phyloP scores from a whole-genome alignment of 2,888 invertebrate species.

The Merodon equestris region DNA sequence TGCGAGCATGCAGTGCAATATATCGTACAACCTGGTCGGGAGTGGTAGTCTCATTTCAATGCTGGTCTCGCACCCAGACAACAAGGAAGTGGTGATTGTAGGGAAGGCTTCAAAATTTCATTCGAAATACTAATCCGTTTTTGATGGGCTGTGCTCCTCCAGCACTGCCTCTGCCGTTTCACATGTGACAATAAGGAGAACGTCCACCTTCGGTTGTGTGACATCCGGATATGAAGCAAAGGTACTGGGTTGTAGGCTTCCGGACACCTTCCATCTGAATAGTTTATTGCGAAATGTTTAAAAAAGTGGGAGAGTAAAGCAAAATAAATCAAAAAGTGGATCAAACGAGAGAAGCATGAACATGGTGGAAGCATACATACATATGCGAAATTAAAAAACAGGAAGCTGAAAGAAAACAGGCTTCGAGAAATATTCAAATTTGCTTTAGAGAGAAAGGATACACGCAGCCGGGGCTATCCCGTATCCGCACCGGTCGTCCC shows the following conservation, averaged over 20 bases:
- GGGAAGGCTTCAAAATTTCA: constrained; percentile 56
- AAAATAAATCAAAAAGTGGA: constrained; percentile 4
- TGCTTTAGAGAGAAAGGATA: constrained; percentile 40
- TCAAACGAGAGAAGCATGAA: constrained; percentile 23
- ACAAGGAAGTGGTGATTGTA: constrained; percentile 10
- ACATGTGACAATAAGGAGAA: constrained; percentile 4
- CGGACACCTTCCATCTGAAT: background rate
- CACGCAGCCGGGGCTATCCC: constrained; percentile 5
- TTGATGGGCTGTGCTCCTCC: constrained; percentile 51
- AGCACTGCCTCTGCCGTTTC: background rate
- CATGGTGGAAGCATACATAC: constrained; percentile 36
- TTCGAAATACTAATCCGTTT: constrained; percentile 60
- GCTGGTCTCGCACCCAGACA: constrained; percentile 21
- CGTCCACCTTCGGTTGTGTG: constrained; percentile 25
- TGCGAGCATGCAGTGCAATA: too few relatives aligned
- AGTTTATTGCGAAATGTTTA: background rate
- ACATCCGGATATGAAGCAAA: too few relatives aligned
- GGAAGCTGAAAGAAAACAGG: constrained; percentile 15
- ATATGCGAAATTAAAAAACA: constrained; percentile 49
- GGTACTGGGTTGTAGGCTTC: background rate
- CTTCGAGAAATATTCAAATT: constrained; percentile 60
- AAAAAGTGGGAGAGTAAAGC: background rate
- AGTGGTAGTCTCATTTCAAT: constrained; percentile 40
- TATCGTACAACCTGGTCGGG: background rate
- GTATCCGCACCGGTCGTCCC: too few relatives aligned